These are phyloP conservation scores for Troides aeacus DNA, from an alignment of 2,888 invertebrate species.

Conservation along the genomic window DNA sequence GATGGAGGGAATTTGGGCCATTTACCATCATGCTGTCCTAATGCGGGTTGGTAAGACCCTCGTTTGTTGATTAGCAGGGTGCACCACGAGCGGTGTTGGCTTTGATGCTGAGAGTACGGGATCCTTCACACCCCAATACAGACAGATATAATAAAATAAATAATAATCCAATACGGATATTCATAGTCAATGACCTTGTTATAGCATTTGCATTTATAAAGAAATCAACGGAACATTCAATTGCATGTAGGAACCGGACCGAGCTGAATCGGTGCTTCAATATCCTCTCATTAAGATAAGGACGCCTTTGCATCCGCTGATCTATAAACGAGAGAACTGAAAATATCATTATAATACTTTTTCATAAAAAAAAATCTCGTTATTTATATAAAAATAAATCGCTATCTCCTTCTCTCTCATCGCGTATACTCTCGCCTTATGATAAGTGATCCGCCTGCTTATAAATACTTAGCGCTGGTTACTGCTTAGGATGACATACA, in stretches of 20 bases:
- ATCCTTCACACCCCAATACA: too few relatives aligned
- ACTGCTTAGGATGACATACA: too few relatives aligned
- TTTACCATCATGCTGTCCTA: too few relatives aligned
- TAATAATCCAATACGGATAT: neutral
- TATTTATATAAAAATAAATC: neutral
- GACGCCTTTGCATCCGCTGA: neutral
- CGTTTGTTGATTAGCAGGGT: too few relatives aligned
- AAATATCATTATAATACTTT: conserved; percentile 3
- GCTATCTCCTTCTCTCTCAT: too few relatives aligned
- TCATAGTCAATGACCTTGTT: conserved; percentile 1
- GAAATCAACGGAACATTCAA: conserved; percentile 3
- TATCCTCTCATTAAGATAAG: conserved; percentile 3
- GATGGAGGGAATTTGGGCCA: too few relatives aligned
- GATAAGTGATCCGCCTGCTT: too few relatives aligned
- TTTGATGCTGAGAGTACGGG: too few relatives aligned
- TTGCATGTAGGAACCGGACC: neutral
- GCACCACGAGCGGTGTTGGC: too few relatives aligned
- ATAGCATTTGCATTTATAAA: conserved; percentile 2
- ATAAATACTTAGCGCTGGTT: too few relatives aligned
- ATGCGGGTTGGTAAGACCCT: too few relatives aligned
- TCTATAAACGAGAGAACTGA: neutral
- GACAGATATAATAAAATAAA: neutral
- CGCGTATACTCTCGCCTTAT: too few relatives aligned
- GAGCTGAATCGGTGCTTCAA: neutral
- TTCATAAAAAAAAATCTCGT: neutral